These are phyloP conservation scores for Seriola aureovittata DNA, from an alignment of 2,113 vertebrate species.

Conservation along the genomic window DNA sequence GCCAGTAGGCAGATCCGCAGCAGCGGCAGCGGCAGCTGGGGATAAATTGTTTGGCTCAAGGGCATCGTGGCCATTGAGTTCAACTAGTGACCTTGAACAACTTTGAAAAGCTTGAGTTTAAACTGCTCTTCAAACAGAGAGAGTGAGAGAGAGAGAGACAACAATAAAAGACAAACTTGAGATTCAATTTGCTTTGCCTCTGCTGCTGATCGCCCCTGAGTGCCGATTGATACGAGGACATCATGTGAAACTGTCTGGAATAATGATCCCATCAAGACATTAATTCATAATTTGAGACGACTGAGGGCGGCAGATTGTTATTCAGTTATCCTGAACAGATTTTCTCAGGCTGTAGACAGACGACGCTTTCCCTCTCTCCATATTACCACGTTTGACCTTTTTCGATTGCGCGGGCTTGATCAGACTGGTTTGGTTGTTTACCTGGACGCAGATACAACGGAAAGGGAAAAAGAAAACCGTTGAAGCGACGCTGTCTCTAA, in stretches of 20 bases:
- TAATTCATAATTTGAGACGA: constrained; percentile 25
- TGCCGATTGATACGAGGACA: background rate
- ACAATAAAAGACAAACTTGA: background rate
- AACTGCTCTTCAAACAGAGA: background rate
- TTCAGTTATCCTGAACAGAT: background rate
- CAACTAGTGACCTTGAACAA: background rate
- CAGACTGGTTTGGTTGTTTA: background rate
- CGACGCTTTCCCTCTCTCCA: background rate
- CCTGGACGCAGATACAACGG: background rate
- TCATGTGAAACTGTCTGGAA: constrained; percentile 22
- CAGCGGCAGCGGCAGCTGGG: constrained; percentile 12
- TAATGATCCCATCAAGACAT: constrained; percentile 42
- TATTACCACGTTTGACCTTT: background rate
- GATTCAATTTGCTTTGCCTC: constrained; percentile 22
- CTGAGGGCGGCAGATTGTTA: constrained; percentile 24
- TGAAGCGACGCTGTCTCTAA: background rate
- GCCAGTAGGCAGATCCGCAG: constrained; percentile 11
- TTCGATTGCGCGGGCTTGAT: background rate
- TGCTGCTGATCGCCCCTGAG: constrained; percentile 11
- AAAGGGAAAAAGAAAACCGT: too few relatives aligned
- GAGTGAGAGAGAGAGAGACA: background rate
- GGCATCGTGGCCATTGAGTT: background rate
- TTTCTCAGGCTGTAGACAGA: background rate
- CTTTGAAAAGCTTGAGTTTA: background rate
- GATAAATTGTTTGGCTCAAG: constrained; percentile 33